These are phyloP conservation scores for Portevinia maculata DNA, from an alignment of 2,888 invertebrate genomes.

Conservation along the genomic window DNA sequence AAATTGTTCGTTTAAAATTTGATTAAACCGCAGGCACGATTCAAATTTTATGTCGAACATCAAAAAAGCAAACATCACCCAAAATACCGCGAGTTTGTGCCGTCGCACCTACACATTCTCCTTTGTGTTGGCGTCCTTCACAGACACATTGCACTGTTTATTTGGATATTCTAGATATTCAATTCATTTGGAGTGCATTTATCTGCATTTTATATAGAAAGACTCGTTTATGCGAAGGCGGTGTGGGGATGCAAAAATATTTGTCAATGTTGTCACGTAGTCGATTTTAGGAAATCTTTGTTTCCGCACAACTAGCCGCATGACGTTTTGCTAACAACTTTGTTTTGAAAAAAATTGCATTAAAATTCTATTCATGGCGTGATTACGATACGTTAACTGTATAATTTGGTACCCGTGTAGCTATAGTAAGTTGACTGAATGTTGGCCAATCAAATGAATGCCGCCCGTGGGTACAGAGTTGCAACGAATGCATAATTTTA, in stretches of 20 bases:
- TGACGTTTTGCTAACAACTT: constrained; percentile 42
- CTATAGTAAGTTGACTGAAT: neutral
- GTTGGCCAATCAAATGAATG: neutral
- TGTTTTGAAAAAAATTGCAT: constrained; percentile 57
- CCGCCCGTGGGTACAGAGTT: neutral
- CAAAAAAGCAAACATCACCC: constrained; percentile 66
- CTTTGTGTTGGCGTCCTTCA: neutral
- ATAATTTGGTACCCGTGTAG: no score
- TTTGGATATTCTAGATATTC: constrained; percentile 36
- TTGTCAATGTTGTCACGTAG: constrained; percentile 51
- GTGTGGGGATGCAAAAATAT: constrained; percentile 23
- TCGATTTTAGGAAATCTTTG: constrained; percentile 41
- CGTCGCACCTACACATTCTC: neutral
- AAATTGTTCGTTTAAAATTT: constrained; percentile 61
- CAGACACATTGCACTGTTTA: constrained; percentile 2
- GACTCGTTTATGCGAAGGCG: constrained; percentile 12
- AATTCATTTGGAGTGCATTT: constrained; percentile 57
- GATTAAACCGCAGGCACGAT: constrained; percentile 69
- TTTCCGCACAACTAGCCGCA: constrained; percentile 42
- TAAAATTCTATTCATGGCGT: constrained; percentile 37
- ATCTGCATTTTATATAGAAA: constrained; percentile 35
- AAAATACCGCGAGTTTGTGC: neutral
- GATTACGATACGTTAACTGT: neutral
- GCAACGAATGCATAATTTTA: no score
- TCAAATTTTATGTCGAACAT: constrained; percentile 71